Evolutionary conservation across 2,797 vertebrate species (phyloP).

Genomic region (Oryzias dopingdopingensis): DNA sequence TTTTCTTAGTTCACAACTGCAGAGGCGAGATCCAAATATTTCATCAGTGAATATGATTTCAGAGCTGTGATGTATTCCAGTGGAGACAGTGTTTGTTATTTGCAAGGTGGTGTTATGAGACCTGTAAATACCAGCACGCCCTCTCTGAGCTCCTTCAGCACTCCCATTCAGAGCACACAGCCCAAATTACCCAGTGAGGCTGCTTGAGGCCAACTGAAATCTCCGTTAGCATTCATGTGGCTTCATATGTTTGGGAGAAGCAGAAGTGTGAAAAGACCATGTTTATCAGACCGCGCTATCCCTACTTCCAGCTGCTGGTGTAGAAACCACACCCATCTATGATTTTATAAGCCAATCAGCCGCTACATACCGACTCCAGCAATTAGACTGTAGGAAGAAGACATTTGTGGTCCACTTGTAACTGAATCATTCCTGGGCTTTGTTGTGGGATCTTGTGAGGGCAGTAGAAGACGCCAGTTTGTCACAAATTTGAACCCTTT

Average conservation of each 20-base stretch:
- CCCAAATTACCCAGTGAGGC: conserved; percentile 62
- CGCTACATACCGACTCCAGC: too few species aligned
- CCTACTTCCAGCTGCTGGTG: not conserved
- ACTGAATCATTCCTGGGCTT: too few species aligned
- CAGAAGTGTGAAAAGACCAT: conserved; percentile 29
- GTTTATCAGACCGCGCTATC: conserved; percentile 24
- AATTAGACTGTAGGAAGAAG: too few species aligned
- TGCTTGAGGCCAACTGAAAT: conserved; percentile 41
- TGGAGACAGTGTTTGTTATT: conserved; percentile 47
- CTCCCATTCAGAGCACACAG: conserved; percentile 66
- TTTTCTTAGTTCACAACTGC: conserved; percentile 19
- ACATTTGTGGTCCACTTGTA: too few species aligned
- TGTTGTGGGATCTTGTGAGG: too few species aligned
- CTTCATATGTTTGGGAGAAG: conserved; percentile 42
- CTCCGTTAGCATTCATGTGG: conserved; percentile 48
- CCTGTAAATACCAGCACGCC: conserved; percentile 60
- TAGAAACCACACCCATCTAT: too few species aligned
- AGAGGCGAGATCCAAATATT: conserved; percentile 40
- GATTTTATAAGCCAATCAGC: too few species aligned
- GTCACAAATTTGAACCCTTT: too few species aligned
- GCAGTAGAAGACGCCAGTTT: too few species aligned
- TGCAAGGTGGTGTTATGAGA: conserved; percentile 56
- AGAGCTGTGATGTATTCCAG: conserved; percentile 28
- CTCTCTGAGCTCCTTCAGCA: conserved; percentile 55
- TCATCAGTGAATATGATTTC: conserved; percentile 37